Percentiles rank a stretch among this genome's conserved stretches.
phyloP scores from a whole-genome alignment of 2,797 vertebrate species.

The Acestrorhynchus altus region DNA sequence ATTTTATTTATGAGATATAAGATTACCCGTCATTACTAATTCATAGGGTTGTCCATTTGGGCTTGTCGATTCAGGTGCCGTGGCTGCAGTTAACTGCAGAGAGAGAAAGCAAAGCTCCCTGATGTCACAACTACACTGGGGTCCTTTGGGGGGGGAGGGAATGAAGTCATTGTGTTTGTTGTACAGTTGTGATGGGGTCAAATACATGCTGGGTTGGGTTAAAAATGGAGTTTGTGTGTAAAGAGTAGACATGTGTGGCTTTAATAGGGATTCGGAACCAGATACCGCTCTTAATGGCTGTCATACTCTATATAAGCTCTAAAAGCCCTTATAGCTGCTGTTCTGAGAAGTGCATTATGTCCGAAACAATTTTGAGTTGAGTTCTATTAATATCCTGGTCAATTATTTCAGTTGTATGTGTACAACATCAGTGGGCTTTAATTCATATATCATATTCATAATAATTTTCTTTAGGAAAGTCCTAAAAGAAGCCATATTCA shows the following conservation, averaged over 20 bases:
- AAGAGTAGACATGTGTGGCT: neutral
- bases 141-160: no score
- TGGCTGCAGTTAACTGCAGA: constrained; percentile 31
- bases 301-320: no score
- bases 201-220: neutral
- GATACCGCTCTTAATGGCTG: no score
- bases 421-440: no score
- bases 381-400: no score
- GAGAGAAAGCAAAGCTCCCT: neutral
- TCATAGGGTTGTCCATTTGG: constrained; percentile 31
- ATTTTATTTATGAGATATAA: constrained; percentile 49
- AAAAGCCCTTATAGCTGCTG: no score
- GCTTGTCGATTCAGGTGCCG: constrained; percentile 23
- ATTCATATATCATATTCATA: no score
- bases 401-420: no score
- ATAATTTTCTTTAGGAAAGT: no score
- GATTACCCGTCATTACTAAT: constrained; percentile 50
- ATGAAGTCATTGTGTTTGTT: neutral
- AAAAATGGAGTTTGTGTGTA: neutral
- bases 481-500: no score
- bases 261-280: neutral
- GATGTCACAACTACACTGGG: constrained; percentile 16
- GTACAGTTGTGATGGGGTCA: neutral
- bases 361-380: no score
- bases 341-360: no score